phyloP scores from a whole-genome alignment of 2,113 vertebrate genomes.

The Hippocampus comes region DNA sequence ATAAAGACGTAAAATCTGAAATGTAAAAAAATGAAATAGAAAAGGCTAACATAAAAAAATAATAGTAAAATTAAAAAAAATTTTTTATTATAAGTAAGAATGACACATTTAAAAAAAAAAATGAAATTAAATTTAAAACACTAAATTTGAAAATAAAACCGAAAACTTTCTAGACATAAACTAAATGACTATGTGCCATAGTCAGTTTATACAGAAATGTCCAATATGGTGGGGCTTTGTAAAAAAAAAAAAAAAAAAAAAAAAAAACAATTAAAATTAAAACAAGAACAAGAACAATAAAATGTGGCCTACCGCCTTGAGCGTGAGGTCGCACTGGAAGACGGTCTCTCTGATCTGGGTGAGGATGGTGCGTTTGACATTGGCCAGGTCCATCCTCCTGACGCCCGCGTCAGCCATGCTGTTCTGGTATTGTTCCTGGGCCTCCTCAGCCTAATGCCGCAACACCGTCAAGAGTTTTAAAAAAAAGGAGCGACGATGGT shows the following conservation, averaged over 20 bases:
- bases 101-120: too few species aligned
- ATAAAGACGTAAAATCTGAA: too few species aligned
- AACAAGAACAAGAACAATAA: background rate
- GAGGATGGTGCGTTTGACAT: slow-evolving; percentile 85
- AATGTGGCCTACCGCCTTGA: slow-evolving; percentile 87
- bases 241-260: background rate
- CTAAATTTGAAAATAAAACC: background rate
- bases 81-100: background rate
- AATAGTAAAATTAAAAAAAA: too few species aligned
- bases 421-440: slow-evolving; percentile 85
- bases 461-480: background rate
- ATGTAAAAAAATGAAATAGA: too few species aligned
- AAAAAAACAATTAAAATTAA: background rate
- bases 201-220: too few species aligned
- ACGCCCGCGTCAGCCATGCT: slow-evolving; percentile 82
- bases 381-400: slow-evolving; percentile 79
- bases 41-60: too few species aligned
- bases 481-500: background rate
- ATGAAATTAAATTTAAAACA: background rate
- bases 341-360: slow-evolving; percentile 86
- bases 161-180: too few species aligned
- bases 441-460: slow-evolving; percentile 83
- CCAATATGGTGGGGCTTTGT: too few species aligned
- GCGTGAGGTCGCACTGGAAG: slow-evolving; percentile 94
- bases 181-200: too few species aligned